Percentiles rank a stretch among this genome's conserved stretches.
Evolutionary conservation across 1,140 invertebrate species (phyloP).

Genomic region (Octopus sinensis): DNA sequence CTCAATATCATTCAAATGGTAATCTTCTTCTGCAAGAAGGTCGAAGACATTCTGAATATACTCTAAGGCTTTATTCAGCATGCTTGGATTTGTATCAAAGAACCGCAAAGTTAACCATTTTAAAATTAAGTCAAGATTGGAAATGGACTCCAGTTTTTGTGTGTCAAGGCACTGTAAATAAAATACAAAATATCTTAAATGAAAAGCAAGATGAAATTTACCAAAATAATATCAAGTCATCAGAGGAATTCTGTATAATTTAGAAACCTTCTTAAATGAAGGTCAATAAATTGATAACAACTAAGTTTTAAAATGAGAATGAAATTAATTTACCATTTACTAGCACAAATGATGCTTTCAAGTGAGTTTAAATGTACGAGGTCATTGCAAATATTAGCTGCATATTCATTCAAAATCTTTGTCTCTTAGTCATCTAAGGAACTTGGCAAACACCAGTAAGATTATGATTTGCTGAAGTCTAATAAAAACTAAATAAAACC

Average conservation of each 20-base stretch:
- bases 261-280: no score
- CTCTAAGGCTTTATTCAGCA: slow-evolving; percentile 89
- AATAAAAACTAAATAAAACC: no score
- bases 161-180: slow-evolving; percentile 67
- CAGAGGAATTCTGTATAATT: no score
- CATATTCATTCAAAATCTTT: not conserved
- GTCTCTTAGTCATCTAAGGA: not conserved
- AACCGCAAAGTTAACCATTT: slow-evolving; percentile 95
- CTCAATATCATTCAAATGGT: slow-evolving; percentile 85
- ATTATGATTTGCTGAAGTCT: no score
- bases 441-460: not conserved
- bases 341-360: no score
- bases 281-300: no score
- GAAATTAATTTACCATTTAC: no score
- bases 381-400: not conserved
- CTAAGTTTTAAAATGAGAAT: no score
- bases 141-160: slow-evolving; percentile 75
- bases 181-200: no score
- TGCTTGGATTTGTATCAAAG: slow-evolving; percentile 97
- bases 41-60: slow-evolving; percentile 83
- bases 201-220: no score
- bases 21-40: slow-evolving; percentile 74
- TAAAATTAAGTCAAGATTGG: slow-evolving; percentile 90
- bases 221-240: no score
- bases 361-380: no score